A percentile compares a stretch with the other conserved stretches of the same genome.
Conservation (phyloP, 2,888 invertebrate genomes). For the Dolomedes plantarius region DNA sequence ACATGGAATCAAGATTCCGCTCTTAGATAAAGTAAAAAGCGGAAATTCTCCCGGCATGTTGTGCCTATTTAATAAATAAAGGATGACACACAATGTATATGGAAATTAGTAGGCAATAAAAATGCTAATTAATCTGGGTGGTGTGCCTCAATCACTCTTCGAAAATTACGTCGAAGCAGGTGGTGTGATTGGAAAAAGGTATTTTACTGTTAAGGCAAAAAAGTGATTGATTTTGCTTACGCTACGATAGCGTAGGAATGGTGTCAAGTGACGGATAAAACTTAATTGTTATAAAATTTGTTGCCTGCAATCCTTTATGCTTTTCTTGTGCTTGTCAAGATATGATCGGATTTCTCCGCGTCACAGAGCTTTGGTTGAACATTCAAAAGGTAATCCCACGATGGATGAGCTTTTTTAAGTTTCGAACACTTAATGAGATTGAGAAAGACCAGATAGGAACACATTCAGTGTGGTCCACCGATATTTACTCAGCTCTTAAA, state of each 20-base stretch:
- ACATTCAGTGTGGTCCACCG: background rate
- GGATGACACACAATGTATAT: slow-evolving; percentile 68
- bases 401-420: slow-evolving; percentile 2
- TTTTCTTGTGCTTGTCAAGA: background rate
- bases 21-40: slow-evolving; percentile 36
- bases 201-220: slow-evolving; percentile 1
- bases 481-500: background rate
- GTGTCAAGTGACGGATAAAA: slow-evolving; percentile 37
- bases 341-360: background rate
- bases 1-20: slow-evolving; percentile 48
- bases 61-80: slow-evolving; percentile 62
- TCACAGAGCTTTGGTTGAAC: background rate
- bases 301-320: background rate
- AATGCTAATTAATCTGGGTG: slow-evolving; percentile 65
- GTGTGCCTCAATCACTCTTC: slow-evolving; percentile 44
- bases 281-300: slow-evolving; percentile 58
- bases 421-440: slow-evolving; percentile 2
- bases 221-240: slow-evolving; percentile 52
- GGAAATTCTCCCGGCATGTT: slow-evolving; percentile 31
- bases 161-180: slow-evolving; percentile 46
- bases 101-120: slow-evolving; percentile 67
- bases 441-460: background rate
- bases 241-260: slow-evolving; percentile 20
- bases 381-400: background rate
- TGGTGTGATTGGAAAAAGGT: slow-evolving; percentile 13